Base-by-base conservation (phyloP, 2,113 vertebrate species). In the Chaetodon trifascialis region DNA sequence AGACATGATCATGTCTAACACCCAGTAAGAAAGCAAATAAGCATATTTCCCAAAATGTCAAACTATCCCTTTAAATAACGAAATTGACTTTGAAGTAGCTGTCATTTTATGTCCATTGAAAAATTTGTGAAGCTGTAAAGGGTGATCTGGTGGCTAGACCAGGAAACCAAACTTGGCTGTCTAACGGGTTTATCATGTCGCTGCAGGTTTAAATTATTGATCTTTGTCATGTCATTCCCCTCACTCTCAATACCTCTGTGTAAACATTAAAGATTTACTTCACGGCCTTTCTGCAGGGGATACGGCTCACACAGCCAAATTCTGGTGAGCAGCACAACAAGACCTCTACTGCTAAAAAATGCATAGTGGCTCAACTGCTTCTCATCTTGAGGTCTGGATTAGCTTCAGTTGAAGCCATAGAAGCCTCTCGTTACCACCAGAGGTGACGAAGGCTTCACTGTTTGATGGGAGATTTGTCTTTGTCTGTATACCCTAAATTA, bases 391-490 rank as follows among this genome's bases (percentile, higher is more conserved):
- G 14, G 9, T 49, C 8, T 67, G 21, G 30, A 42, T 73, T 51
- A 75, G 52, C 25, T 23, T 73, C 67, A 42, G 15, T 34, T 62
- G 23, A 52, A 83, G 51, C 54, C 34, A 6, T 25, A 59, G 25
- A 86, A 42, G 58, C 15, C 34, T 59, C 77, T 87, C 49, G 77
- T 86, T 86, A 79, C 23, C 58, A 30, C 9, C 14, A 71, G 62
- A 85, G 78, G 77, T 75, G 47, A 79, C 38, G 40, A 68, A 54
- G 68, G 36, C 11, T 68, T 64, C 23, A 4, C 9, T 42, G 36
- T 75, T 30, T 80, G 80, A 86, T 79, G 70, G 80, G 69, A 88
- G 60, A 87, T 88, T 82, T 85, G 59, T 91, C 76, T 86, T 63
- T 65, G 62, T 46, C 62, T 55, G 56, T 66, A 51, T 12, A 49